These are phyloP conservation scores for Emydocephalus ijimae DNA, from an alignment of 2,113 vertebrate genomes.

Conservation along the genomic window DNA sequence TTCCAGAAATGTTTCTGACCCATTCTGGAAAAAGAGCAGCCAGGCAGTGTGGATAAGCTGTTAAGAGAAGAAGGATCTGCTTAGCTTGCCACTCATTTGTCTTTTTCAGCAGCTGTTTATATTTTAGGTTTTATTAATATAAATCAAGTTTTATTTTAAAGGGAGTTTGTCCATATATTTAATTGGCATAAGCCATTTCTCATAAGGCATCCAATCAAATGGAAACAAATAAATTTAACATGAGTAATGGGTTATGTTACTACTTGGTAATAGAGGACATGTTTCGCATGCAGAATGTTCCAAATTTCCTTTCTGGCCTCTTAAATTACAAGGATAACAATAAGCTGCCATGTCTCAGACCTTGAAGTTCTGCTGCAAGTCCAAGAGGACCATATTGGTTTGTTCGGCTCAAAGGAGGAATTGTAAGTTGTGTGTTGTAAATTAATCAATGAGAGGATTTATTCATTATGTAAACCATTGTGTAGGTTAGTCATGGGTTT, in stretches of 20 bases:
- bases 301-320: neutral
- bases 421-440: neutral
- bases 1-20: neutral
- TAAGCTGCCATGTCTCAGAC: neutral
- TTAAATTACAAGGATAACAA: neutral
- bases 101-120: neutral
- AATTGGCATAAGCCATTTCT: slow-evolving; percentile 1
- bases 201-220: neutral
- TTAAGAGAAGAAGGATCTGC: neutral
- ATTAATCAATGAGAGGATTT: neutral
- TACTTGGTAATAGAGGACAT: neutral
- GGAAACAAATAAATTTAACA: neutral
- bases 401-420: neutral
- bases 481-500: neutral
- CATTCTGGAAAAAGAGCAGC: neutral
- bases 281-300: neutral
- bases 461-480: neutral
- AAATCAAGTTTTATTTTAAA: neutral
- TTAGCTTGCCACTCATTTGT: neutral
- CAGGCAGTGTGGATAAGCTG: neutral
- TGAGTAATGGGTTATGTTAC: neutral
- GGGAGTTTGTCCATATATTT: neutral
- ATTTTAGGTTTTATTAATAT: neutral
- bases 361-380: neutral
- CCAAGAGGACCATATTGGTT: neutral